phyloP scores from a whole-genome alignment of 2,797 vertebrate genomes.

The Podarcis siculus region DNA sequence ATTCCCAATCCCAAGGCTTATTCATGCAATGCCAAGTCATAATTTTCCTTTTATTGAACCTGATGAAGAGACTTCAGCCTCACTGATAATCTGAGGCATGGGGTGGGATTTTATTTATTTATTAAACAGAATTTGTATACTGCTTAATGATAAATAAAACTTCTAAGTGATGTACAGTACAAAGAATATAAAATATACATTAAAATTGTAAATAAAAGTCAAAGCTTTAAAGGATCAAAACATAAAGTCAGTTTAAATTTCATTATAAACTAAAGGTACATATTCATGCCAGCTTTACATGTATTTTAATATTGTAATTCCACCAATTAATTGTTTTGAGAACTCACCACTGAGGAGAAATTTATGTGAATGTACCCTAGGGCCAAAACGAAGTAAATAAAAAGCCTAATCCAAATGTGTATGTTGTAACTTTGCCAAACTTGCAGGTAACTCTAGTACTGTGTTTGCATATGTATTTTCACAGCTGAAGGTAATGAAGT shows the following conservation, averaged over 20 bases:
- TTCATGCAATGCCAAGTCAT: background rate
- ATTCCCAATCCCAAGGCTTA: background rate
- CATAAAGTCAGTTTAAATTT: no score
- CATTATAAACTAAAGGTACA: no score
- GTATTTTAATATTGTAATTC: no score
- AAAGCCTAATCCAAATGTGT: background rate
- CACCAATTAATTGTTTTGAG: background rate
- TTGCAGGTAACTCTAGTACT: slow-evolving; percentile 34
- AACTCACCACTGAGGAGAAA: background rate
- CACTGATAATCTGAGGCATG: background rate
- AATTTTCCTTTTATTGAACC: background rate
- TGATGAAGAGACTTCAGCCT: background rate
- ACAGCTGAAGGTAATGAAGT: slow-evolving; percentile 99
- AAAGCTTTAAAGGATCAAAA: no score
- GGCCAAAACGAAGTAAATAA: slow-evolving; percentile 3
- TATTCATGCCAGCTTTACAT: no score
- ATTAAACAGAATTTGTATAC: no score
- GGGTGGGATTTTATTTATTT: no score
- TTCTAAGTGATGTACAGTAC: no score
- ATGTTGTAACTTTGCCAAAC: background rate
- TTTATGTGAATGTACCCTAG: background rate
- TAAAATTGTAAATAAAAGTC: no score
- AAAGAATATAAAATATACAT: no score
- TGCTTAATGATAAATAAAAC: no score
- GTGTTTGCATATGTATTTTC: slow-evolving; percentile 58